A percentile compares a stretch with the other conserved stretches of the same genome.
Conservation (phyloP, 2,888 invertebrate genomes). For the Drosophila borborema region DNA sequence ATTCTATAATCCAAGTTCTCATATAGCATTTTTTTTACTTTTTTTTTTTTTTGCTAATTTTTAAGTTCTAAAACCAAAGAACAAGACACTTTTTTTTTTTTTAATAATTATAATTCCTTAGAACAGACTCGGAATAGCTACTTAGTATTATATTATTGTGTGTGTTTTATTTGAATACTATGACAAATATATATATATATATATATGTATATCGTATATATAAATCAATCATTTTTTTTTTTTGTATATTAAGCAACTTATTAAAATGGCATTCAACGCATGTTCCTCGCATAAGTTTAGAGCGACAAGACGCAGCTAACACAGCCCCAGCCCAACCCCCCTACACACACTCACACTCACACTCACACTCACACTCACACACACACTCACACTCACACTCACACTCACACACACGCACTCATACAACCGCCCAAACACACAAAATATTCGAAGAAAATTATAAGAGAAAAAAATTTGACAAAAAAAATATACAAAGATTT, state of each 20-base stretch:
- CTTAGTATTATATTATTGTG: conserved; percentile 66
- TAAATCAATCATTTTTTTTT: conserved; percentile 56
- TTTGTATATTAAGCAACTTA: conserved; percentile 58
- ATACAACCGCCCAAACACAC: neutral
- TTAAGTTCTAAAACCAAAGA: conserved; percentile 83
- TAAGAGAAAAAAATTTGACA: conserved; percentile 12
- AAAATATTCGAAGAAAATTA: conserved; percentile 20
- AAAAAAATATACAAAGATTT: conserved; percentile 34
- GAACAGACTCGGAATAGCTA: conserved; percentile 59
- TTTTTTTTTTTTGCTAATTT: conserved; percentile 51
- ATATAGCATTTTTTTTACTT: conserved; percentile 23
- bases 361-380: too few relatives aligned
- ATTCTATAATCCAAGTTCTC: conserved; percentile 19
- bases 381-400: conserved; percentile 24
- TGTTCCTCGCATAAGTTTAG: conserved; percentile 82
- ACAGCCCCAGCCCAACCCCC: conserved; percentile 6
- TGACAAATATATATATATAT: conserved; percentile 9
- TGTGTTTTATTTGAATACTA: conserved; percentile 61
- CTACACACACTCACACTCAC: conserved; percentile 4
- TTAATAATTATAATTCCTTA: conserved; percentile 47
- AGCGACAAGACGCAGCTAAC: conserved; percentile 71
- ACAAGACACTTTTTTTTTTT: conserved; percentile 67
- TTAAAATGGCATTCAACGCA: conserved; percentile 73
- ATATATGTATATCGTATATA: too few relatives aligned
- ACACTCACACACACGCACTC: conserved; percentile 5